Conservation (phyloP, 2,797 vertebrate genomes). For the Phataginus tetradactyla region DNA sequence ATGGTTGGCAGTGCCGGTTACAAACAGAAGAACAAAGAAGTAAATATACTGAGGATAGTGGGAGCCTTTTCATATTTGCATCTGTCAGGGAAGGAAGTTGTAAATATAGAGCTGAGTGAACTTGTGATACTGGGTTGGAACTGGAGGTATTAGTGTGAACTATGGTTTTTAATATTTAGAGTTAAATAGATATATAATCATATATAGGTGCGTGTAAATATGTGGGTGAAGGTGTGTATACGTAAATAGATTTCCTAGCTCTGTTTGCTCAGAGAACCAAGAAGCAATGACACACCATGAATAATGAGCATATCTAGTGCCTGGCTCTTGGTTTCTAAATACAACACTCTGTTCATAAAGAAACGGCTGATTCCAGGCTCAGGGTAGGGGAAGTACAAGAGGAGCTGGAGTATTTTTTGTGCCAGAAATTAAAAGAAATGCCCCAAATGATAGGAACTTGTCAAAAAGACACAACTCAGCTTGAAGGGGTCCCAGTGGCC, state of each 20-base stretch:
- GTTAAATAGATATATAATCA: neutral
- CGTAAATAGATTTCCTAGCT: neutral
- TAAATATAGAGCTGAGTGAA: neutral
- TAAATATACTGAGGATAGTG: neutral
- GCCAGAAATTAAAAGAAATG: neutral
- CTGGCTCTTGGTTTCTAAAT: neutral
- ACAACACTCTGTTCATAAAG: neutral
- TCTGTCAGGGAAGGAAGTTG: neutral
- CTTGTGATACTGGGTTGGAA: neutral
- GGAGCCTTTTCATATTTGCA: neutral
- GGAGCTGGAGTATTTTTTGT: neutral
- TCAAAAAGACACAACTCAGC: neutral
- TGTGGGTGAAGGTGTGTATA: neutral
- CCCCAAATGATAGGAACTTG: neutral
- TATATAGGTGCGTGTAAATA: neutral
- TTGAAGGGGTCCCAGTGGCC: neutral
- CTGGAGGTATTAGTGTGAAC: neutral
- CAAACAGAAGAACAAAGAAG: neutral
- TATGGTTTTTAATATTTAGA: neutral
- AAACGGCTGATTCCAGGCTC: neutral
- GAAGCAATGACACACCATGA: neutral
- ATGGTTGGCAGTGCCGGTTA: neutral
- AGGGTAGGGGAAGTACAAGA: neutral
- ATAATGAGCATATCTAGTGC: neutral
- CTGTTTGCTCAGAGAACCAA: neutral